phyloP scores from a whole-genome alignment of 2,888 invertebrate genomes.

The Encarsia formosa region DNA sequence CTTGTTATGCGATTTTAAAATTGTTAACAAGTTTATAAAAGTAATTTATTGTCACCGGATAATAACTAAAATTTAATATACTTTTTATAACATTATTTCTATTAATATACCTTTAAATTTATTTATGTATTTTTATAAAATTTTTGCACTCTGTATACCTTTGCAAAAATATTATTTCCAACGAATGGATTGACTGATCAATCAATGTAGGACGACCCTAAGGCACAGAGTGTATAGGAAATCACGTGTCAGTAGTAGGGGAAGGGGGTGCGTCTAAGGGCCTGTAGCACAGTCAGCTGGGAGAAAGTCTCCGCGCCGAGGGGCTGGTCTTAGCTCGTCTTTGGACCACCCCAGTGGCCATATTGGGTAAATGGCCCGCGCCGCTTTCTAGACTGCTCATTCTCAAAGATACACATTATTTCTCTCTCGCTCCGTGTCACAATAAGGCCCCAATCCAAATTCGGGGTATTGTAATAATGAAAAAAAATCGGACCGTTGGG shows the following conservation, averaged over 20 bases:
- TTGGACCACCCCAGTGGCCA: constrained; percentile 51
- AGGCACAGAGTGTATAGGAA: constrained; percentile 18
- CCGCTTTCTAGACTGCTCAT: too few species aligned
- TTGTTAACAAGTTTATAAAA: too few species aligned
- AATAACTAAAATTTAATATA: too few species aligned
- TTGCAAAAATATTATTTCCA: too few species aligned
- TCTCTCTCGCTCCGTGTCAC: constrained; percentile 35
- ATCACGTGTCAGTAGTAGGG: neutral
- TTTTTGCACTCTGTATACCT: too few species aligned
- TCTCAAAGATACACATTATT: constrained; percentile 45
- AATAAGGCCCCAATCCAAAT: constrained; percentile 28
- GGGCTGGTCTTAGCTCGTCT: constrained; percentile 43
- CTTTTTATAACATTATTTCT: too few species aligned
- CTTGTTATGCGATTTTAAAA: too few species aligned
- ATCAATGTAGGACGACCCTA: constrained; percentile 15
- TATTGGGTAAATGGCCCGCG: too few species aligned
- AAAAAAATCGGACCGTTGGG: constrained; percentile 35
- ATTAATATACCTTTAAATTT: too few species aligned
- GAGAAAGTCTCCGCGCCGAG: constrained; percentile 30
- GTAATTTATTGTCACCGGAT: too few species aligned
- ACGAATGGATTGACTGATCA: too few species aligned
- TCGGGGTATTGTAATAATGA: constrained; percentile 38
- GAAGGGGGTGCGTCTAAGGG: constrained; percentile 29
- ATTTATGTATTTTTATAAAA: too few species aligned
- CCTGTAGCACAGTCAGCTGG: constrained; percentile 26